Evolutionary conservation across 2,113 vertebrate species (phyloP).

Genomic region (Chionomys nivalis): DNA sequence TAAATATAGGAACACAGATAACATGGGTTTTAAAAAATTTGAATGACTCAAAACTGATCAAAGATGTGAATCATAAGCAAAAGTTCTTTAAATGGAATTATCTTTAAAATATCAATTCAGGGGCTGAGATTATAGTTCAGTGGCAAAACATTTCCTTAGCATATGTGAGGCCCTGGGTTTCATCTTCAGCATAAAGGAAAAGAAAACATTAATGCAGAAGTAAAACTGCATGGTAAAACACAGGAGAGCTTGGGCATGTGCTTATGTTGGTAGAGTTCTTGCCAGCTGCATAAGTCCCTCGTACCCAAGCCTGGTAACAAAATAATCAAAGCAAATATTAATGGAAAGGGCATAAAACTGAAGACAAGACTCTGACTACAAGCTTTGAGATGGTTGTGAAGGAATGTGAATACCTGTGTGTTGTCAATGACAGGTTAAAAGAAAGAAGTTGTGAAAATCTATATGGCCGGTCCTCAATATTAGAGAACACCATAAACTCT

Average conservation of each 20-base stretch:
- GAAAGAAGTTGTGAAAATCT: not conserved
- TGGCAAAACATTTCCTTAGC: not conserved
- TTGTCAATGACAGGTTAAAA: not conserved
- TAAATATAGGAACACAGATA: constrained; percentile 36
- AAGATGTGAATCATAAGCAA: constrained; percentile 3
- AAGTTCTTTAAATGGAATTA: not conserved
- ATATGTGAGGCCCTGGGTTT: not conserved
- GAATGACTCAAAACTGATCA: constrained; percentile 36
- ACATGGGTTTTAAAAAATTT: not conserved
- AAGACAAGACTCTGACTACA: not conserved
- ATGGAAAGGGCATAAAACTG: not conserved
- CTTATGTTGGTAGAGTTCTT: not conserved
- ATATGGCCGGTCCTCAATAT: not conserved
- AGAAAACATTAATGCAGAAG: not conserved
- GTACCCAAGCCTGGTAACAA: not conserved
- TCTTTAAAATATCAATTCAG: not conserved
- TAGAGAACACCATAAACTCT: not conserved
- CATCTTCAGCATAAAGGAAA: not conserved
- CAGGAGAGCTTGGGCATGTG: not conserved
- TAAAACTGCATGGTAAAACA: not conserved
- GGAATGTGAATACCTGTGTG: not conserved
- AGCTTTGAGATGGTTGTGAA: not conserved
- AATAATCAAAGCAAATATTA: not conserved
- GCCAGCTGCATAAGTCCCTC: not conserved
- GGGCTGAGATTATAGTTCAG: not conserved